A percentile compares a stretch with the other conserved stretches of the same genome.
Conservation (phyloP, 2,797 vertebrate species). For the Hybognathus amarus region DNA sequence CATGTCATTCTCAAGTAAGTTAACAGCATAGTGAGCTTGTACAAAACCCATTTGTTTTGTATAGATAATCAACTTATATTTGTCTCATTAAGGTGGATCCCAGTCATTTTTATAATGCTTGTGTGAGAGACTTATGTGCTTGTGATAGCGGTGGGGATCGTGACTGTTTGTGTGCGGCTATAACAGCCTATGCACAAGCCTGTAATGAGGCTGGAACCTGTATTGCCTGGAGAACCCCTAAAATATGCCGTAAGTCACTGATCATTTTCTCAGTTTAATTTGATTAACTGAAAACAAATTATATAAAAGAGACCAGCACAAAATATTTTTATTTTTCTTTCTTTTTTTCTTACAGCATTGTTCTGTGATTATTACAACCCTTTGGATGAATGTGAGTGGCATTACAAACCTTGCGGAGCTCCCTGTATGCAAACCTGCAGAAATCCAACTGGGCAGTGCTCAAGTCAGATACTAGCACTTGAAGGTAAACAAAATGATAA, state of each 20-base stretch:
- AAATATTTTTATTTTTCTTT: conserved; percentile 65
- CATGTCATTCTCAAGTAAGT: conserved; percentile 80
- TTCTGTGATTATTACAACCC: conserved; percentile 95
- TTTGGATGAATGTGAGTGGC: conserved; percentile 85
- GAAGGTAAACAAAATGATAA: conserved; percentile 63
- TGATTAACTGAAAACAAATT: not conserved
- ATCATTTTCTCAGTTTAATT: not conserved
- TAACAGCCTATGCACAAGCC: conserved; percentile 82
- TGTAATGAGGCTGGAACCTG: conserved; percentile 81
- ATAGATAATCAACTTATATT: not conserved
- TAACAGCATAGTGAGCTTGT: not conserved
- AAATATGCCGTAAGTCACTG: conserved; percentile 81
- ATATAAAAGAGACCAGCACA: conserved; percentile 59
- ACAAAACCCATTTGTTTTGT: not conserved
- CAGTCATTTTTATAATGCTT: conserved; percentile 79
- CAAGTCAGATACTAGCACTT: conserved; percentile 67
- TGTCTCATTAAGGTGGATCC: conserved; percentile 79
- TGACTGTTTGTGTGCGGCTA: conserved; percentile 85
- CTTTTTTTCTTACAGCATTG: conserved; percentile 77
- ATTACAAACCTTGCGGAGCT: conserved; percentile 88
- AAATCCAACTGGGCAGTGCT: conserved; percentile 70
- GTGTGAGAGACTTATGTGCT: conserved; percentile 84
- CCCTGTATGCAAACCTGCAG: conserved; percentile 89
- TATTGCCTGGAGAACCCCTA: conserved; percentile 82
- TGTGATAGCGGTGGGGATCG: conserved; percentile 85